Percentiles rank a stretch among this genome's conserved stretches.
Evolutionary conservation across 2,113 vertebrate genomes (phyloP).

Genomic region (Motacilla alba): DNA sequence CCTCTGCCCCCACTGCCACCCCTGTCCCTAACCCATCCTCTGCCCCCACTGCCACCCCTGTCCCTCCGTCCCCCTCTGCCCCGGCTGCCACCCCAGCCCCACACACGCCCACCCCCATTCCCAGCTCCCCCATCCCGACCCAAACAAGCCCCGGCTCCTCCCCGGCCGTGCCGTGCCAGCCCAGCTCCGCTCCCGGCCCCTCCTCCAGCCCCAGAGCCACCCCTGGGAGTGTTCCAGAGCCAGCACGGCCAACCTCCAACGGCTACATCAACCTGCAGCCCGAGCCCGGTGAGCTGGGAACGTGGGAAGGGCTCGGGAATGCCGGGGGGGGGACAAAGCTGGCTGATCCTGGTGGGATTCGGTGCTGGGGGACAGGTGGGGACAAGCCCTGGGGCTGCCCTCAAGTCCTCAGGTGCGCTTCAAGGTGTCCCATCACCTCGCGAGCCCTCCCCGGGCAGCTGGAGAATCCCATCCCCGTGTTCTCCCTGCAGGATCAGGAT

Average conservation of each 20-base stretch:
- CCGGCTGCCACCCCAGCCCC: not conserved
- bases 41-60: not conserved
- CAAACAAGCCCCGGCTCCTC: not conserved
- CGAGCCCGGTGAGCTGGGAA: not conserved
- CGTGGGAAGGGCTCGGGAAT: rapidly evolving
- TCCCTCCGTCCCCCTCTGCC: no score
- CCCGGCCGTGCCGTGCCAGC: not conserved
- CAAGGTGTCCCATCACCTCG: rapidly evolving
- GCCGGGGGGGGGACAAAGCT: rapidly evolving
- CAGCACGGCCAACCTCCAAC: rapidly evolving
- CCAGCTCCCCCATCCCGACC: not conserved
- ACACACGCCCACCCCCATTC: no score
- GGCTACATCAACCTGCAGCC: slow-evolving; percentile 16
- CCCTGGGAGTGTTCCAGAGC: rapidly evolving
- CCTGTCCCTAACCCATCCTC: no score
- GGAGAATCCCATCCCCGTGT: not conserved
- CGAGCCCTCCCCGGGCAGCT: not conserved
- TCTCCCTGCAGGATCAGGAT: not conserved
- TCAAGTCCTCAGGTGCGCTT: not conserved
- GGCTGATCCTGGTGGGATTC: not conserved
- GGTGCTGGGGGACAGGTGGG: rapidly evolving
- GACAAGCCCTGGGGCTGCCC: rapidly evolving
- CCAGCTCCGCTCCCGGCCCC: not conserved
- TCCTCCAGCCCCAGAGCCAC: not conserved
- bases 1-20: no score